A percentile compares a stretch with the other conserved stretches of the same genome.
Conservation (phyloP, 2,797 vertebrate species). For the Phoeniculus purpureus region DNA sequence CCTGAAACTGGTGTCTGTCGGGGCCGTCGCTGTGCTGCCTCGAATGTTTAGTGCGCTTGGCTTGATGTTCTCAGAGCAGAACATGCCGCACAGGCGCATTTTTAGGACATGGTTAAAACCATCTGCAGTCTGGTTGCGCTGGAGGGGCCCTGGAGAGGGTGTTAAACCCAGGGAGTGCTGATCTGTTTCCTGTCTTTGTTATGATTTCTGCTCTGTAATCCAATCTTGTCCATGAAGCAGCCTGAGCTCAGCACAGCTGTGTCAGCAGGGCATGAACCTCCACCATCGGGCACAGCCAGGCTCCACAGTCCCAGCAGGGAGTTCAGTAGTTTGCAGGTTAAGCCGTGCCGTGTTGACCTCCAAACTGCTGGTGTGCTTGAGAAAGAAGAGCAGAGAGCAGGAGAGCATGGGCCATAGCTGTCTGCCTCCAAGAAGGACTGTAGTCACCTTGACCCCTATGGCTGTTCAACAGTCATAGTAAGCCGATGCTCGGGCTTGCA, state of each 20-base stretch:
- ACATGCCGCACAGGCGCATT: slow-evolving; percentile 32
- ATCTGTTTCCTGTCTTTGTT: slow-evolving; percentile 95
- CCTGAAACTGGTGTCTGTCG: fast-evolving
- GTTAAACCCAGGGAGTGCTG: slow-evolving; percentile 84
- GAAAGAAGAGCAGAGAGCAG: background rate
- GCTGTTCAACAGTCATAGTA: fast-evolving
- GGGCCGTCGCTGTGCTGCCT: background rate
- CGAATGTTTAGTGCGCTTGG: slow-evolving; percentile 5
- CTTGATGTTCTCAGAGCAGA: slow-evolving; percentile 24
- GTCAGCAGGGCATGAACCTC: slow-evolving; percentile 83
- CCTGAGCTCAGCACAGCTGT: slow-evolving; percentile 81
- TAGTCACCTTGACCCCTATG: fast-evolving
- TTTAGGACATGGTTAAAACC: slow-evolving; percentile 78
- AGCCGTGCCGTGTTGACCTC: background rate
- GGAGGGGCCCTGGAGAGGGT: slow-evolving; percentile 72
- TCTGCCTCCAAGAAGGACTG: background rate
- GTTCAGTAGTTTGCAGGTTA: slow-evolving; percentile 41
- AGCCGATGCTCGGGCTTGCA: background rate
- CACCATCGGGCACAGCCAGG: background rate
- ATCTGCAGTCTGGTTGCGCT: slow-evolving; percentile 78
- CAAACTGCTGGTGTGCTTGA: fast-evolving
- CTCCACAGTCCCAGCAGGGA: slow-evolving; percentile 9
- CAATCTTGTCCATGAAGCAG: slow-evolving; percentile 77
- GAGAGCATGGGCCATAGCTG: background rate
- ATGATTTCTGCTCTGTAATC: slow-evolving; percentile 88